phyloP scores from a whole-genome alignment of 2,797 vertebrate genomes.

The Melanotaenia pygmaea region DNA sequence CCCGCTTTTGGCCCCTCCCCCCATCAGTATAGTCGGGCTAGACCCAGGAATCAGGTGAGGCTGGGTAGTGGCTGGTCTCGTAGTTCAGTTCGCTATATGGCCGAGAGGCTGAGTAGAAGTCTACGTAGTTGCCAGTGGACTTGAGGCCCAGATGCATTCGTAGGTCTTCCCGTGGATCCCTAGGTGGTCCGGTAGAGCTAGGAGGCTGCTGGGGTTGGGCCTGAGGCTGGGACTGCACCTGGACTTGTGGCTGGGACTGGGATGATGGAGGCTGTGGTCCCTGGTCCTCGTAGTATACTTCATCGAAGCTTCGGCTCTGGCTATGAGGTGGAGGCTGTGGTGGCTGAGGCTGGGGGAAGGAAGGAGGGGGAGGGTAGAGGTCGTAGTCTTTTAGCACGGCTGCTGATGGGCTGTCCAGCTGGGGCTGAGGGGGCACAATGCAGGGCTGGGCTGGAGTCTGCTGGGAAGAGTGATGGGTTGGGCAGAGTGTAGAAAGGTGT shows the following conservation, averaged over 20 bases:
- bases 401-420: conserved; percentile 74
- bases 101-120: conserved; percentile 99
- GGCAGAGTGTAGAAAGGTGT: conserved; percentile 8
- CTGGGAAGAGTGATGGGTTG: conserved; percentile 17
- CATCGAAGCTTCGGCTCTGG: conserved; percentile 78
- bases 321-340: conserved; percentile 77
- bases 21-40: conserved; percentile 83
- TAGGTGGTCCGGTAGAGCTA: conserved; percentile 81
- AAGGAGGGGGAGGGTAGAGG: conserved; percentile 79
- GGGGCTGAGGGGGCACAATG: conserved; percentile 69
- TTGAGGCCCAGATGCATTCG: conserved; percentile 99
- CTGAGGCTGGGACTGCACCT: conserved; percentile 78
- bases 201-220: conserved; percentile 86
- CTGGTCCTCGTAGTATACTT: conserved; percentile 77
- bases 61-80: conserved; percentile 99
- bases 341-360: conserved; percentile 79
- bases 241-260: conserved; percentile 74
- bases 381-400: conserved; percentile 80
- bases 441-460: conserved; percentile 73
- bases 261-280: conserved; percentile 57
- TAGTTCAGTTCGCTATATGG: conserved; percentile 99
- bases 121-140: conserved; percentile 99
- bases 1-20: conserved; percentile 42
- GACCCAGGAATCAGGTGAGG: conserved; percentile 99
- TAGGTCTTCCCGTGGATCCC: conserved; percentile 85